These are phyloP conservation scores for Macrotus californicus DNA, from an alignment of 2,113 vertebrate species.

Conservation along the genomic window DNA sequence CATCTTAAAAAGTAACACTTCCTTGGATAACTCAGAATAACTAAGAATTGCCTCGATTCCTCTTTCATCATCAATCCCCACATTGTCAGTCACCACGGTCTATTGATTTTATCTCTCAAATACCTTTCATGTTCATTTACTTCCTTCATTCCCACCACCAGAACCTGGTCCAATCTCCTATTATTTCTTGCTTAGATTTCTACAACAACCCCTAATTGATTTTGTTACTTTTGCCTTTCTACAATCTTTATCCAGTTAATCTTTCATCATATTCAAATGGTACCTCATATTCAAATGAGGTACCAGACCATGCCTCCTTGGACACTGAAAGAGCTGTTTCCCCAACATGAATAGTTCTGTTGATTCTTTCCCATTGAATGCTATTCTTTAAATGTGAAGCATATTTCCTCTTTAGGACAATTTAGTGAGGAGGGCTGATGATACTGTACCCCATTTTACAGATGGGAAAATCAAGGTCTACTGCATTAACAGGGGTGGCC, in stretches of 20 bases:
- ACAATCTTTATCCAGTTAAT: neutral
- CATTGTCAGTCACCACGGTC: neutral
- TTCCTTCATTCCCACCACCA: neutral
- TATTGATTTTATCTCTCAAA: neutral
- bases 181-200: neutral
- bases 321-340: neutral
- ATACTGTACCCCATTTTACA: neutral
- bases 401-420: neutral
- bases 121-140: neutral
- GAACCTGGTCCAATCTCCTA: neutral
- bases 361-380: neutral
- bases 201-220: neutral
- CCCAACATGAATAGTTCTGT: neutral
- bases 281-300: neutral
- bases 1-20: neutral
- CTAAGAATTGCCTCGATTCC: neutral
- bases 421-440: neutral
- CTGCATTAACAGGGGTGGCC: neutral
- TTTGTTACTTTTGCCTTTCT: neutral
- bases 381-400: neutral
- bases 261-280: neutral
- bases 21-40: slow-evolving; percentile 2
- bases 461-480: neutral
- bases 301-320: neutral
- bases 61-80: neutral